These are phyloP conservation scores for Tokudaia tokunoshimensis DNA, from an alignment of 2,797 vertebrate genomes.

Conservation along the genomic window DNA sequence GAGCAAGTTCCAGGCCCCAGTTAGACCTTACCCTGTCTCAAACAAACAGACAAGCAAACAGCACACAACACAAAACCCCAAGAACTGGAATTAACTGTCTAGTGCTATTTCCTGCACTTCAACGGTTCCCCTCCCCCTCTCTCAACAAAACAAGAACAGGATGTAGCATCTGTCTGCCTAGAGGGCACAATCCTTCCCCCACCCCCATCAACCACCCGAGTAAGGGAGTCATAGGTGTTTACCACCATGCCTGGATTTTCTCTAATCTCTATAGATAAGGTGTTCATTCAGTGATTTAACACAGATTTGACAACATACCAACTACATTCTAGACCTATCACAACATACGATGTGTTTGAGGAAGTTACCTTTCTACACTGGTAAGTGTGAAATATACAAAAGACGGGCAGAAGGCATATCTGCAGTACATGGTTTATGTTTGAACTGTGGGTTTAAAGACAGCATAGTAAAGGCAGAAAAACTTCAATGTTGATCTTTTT, in stretches of 20 bases:
- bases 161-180: neutral
- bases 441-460: conserved; percentile 15
- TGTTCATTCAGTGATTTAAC: neutral
- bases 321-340: neutral
- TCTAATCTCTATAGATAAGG: neutral
- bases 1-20: neutral
- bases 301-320: neutral
- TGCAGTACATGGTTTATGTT: neutral
- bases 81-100: neutral
- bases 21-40: neutral
- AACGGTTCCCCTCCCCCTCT: neutral
- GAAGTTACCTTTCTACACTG: conserved; percentile 27
- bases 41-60: neutral
- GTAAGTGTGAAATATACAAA: conserved; percentile 19
- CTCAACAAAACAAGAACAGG: neutral
- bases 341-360: neutral
- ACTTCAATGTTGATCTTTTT: neutral
- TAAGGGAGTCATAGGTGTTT: neutral
- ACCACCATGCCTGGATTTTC: neutral
- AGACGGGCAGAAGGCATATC: neutral
- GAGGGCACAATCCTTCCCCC: neutral
- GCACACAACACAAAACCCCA: neutral
- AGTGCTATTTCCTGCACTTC: neutral
- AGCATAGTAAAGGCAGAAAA: conserved; percentile 1
- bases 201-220: neutral